phyloP scores from a whole-genome alignment of 2,113 vertebrate species.

The Athene cunicularia region DNA sequence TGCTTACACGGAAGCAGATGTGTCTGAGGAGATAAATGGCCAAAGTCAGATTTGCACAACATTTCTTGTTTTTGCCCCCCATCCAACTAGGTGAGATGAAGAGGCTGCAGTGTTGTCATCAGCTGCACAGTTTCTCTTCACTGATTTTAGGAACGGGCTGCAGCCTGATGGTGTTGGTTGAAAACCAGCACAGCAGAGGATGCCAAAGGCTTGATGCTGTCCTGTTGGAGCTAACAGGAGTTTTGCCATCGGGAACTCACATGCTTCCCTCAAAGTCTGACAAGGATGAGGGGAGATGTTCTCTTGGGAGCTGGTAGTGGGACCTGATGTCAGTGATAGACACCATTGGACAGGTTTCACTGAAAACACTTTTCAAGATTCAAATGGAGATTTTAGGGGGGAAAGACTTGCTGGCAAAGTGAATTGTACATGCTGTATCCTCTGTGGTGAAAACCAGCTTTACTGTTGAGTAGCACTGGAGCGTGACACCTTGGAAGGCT shows the following conservation, averaged over 20 bases:
- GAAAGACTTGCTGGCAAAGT: not conserved
- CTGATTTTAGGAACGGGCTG: accelerated
- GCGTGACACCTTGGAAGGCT: not conserved
- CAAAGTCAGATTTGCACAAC: not conserved
- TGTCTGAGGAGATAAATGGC: not conserved
- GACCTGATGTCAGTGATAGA: too few relatives aligned
- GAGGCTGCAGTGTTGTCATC: not conserved
- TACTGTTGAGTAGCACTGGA: not conserved
- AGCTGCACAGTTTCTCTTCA: not conserved
- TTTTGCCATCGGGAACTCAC: not conserved
- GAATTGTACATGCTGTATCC: not conserved
- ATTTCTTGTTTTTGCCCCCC: not conserved
- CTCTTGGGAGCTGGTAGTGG: not conserved
- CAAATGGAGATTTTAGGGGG: not conserved
- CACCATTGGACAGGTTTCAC: not conserved
- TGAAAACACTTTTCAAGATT: not conserved
- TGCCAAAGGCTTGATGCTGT: not conserved
- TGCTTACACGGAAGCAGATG: not conserved
- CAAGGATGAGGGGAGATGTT: not conserved
- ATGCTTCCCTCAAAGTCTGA: not conserved
- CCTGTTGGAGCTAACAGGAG: not conserved
- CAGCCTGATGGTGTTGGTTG: not conserved
- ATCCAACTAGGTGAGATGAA: not conserved
- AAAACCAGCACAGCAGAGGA: not conserved
- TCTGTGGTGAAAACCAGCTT: not conserved